Base-by-base conservation (phyloP, 2,888 invertebrate species). In the Plusia festucae region DNA sequence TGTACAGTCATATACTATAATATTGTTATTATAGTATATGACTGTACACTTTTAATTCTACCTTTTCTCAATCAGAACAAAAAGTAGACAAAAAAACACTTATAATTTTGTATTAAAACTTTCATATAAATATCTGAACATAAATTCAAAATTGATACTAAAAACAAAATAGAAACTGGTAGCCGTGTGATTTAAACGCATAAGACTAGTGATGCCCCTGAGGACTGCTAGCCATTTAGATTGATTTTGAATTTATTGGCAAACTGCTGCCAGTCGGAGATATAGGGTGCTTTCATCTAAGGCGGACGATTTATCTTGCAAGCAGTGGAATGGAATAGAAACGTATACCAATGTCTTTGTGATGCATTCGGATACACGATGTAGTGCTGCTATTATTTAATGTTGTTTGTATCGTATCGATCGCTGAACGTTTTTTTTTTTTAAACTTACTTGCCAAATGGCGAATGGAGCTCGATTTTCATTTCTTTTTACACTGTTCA, bases 191-290 rank as follows among this genome's bases (percentile, higher is more conserved):
- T 82, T 81, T 81, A 82, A 81, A 78, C 68, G 57, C 69, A 60
- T 67, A 67, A 70, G 63, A 75, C 53, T 62, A 76, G 73, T 76
- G 68, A 78, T 76, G 69, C 70, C 65, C 54, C 63, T 66, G 68
- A 78, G 76, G 78, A 75, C 68, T 73, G 76, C 76, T 68, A 73
- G 72, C 78, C 67, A 78, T 85, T 87, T 87, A 87, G 90, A 93
- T 91, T 91, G 91, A 92, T 92, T 91, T 88, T 86, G 85, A 90
- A 92, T 92, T 90, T 92, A 92, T 92, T 90, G 91, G 88, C 85
- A 84, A 88, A 90, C 88, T 87, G 86, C 85, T 88, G 87, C 87
- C 88, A 85, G 82, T 24, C 63, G 53, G 66, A 77, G 76, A 80
- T 78, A 78, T 74, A 75, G 79, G 70, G 70, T 83, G 86, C 87